Evolutionary conservation across 2,797 vertebrate species (phyloP), one percentile per base, ranked within the genome.

Genomic region (Macroramphosus scolopax): DNA sequence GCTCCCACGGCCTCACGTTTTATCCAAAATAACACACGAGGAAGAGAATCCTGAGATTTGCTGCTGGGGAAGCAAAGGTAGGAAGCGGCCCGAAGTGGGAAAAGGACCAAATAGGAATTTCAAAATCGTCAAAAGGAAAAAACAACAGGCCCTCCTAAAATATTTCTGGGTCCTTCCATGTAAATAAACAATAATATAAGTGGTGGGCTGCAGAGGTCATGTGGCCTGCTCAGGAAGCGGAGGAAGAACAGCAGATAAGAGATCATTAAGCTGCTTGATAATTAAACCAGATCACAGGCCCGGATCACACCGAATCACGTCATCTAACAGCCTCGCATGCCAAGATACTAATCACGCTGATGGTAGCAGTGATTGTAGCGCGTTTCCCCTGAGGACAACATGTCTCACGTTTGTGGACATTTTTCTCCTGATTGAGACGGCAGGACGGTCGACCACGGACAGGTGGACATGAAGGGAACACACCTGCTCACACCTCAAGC

Each of bases 171-270:
- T 70, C 61, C 36, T 52, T 80, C 62, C 64, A 1, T 64, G 68
- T 72, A 86, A 87, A 87, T 83, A 86, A 86, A 84, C 72, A 87
- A 51, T 60, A 72, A 69, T 76, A 73, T 45, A 29, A 54, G 59
- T 50, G 15, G 55, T 54, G 47, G 54, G 68, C 53, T 48, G 40
- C 22, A 30, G 66, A 72, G 68, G 77, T 69, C 73, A 80, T 75
- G 58, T 62, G 72, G 25, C 65, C 41, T 20, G 16, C 61, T 45
- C 79, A 80, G 87, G 83, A 89, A 84, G 80, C 63, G 43, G 56
- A 63, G 58, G 72, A 75, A 68, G 68, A 81, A 76, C 66, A 61
- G 63, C 68, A 75, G 83, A 87, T 87, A 84, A 85, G 76, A 61
- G 54, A 79, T 87, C 77, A 78, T 85, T 83, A 78, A 58, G 77